Percentiles rank a stretch among this genome's conserved stretches.
phyloP scores from a whole-genome alignment of 2,797 vertebrate species.

The Phoxinus dragarum region DNA sequence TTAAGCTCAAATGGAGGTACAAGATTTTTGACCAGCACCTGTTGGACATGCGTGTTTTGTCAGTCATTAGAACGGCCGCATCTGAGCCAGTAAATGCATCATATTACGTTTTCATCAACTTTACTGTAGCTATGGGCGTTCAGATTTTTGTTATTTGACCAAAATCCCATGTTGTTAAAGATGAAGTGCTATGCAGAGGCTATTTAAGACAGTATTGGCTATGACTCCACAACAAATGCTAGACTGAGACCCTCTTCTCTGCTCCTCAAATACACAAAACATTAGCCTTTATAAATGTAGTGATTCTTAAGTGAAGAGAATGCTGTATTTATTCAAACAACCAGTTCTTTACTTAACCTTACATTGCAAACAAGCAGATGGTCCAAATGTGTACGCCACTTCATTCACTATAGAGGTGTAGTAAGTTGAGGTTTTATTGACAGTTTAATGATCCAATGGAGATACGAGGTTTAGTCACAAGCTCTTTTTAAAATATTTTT shows the following conservation, averaged over 20 bases:
- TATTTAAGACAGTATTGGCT: background rate
- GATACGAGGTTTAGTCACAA: no score
- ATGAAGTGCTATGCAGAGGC: background rate
- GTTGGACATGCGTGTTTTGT: background rate
- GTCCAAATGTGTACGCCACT: background rate
- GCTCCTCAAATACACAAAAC: background rate
- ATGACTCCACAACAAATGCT: background rate
- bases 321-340: background rate
- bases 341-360: background rate
- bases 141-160: background rate
- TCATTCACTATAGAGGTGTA: background rate
- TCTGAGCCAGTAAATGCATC: no score
- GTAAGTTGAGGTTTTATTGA: no score
- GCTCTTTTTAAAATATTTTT: no score
- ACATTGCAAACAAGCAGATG: background rate
- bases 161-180: background rate
- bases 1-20: no score
- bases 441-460: no score
- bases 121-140: background rate
- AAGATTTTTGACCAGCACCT: no score
- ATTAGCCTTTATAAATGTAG: background rate
- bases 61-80: no score
- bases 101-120: no score
- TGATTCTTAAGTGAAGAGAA: background rate
- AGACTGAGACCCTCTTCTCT: background rate